Percentiles rank a stretch among this genome's conserved stretches.
These are phyloP conservation scores for Rotaria sp. DNA, from an alignment of 2,888 invertebrate species.

Conservation along the genomic window DNA sequence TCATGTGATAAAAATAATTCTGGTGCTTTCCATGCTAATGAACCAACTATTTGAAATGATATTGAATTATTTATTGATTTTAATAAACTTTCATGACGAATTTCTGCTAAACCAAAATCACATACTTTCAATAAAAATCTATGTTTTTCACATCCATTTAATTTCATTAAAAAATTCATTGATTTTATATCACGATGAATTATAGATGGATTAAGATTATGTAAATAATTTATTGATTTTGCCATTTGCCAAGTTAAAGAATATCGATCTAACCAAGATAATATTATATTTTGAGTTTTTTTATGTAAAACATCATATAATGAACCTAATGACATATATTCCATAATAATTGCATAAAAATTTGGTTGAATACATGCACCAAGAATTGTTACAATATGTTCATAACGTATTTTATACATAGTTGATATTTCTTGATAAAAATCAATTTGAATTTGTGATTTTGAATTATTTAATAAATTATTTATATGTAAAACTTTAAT, in stretches of 20 bases:
- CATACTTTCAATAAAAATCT: background rate
- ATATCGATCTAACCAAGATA: slow-evolving; percentile 38
- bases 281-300: slow-evolving; percentile 42
- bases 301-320: slow-evolving; percentile 47
- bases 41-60: background rate
- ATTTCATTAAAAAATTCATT: slow-evolving; percentile 47
- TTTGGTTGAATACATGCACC: slow-evolving; percentile 47
- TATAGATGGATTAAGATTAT: slow-evolving; percentile 49
- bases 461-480: background rate
- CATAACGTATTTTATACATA: slow-evolving; percentile 7
- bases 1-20: background rate
- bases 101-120: slow-evolving; percentile 26
- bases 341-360: slow-evolving; percentile 49
- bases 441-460: background rate
- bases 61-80: background rate
- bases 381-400: slow-evolving; percentile 42
- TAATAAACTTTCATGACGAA: background rate
- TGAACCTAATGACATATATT: slow-evolving; percentile 48
- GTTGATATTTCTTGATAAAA: background rate
- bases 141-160: background rate
- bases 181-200: slow-evolving; percentile 51
- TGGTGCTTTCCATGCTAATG: background rate
- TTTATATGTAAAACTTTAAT: background rate
- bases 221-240: slow-evolving; percentile 50
- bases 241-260: slow-evolving; percentile 48